Conservation (phyloP, 2,113 vertebrate genomes). For the Pampusana beccarii region DNA sequence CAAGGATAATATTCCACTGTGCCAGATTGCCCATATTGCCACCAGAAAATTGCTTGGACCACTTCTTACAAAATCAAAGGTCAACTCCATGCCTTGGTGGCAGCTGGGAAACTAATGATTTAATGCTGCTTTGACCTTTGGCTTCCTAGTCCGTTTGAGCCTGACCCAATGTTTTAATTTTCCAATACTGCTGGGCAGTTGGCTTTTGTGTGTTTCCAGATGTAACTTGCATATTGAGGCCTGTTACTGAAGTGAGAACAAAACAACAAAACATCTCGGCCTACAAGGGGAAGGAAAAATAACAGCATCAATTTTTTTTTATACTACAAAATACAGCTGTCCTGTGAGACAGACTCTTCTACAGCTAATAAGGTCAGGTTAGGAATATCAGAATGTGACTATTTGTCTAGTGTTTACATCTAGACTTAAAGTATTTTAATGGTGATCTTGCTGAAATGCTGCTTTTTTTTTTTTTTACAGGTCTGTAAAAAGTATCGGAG, state of each 20-base stretch:
- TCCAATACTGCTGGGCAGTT: conserved; percentile 66
- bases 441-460: not conserved
- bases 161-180: conserved; percentile 69
- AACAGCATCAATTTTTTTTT: not conserved
- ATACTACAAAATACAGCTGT: not conserved
- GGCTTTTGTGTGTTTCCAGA: conserved; percentile 73
- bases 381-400: not conserved
- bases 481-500: not conserved
- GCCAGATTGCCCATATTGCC: conserved; percentile 68
- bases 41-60: conserved; percentile 68
- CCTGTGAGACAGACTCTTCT: not conserved
- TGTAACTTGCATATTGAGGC: conserved; percentile 58
- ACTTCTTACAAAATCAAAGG: conserved; percentile 72
- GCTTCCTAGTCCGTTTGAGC: conserved; percentile 67
- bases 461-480: not conserved
- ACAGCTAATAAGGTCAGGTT: not conserved
- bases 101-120: conserved; percentile 78
- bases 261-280: conserved; percentile 48
- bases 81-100: conserved; percentile 58
- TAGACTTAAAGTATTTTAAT: not conserved
- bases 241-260: conserved; percentile 61
- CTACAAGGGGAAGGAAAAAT: not conserved
- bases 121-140: conserved; percentile 69
- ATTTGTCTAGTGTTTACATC: not conserved
- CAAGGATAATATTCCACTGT: not conserved